Evolutionary conservation across 2,888 invertebrate species (phyloP).

Genomic region (Chloroclystis v-ata): DNA sequence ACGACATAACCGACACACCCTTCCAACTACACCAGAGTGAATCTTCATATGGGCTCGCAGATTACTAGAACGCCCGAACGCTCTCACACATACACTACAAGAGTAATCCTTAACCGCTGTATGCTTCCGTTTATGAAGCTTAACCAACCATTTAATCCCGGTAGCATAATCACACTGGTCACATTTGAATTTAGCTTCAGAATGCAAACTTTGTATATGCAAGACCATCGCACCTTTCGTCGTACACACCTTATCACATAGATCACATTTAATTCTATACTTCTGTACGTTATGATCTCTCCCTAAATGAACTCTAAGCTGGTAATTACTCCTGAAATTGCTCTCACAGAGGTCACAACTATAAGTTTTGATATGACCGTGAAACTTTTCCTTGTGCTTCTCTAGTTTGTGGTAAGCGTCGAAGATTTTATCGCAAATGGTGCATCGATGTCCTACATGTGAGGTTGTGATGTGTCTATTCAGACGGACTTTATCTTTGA

Average conservation of each 20-base stretch:
- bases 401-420: conserved; percentile 43
- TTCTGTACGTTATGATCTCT: conserved; percentile 61
- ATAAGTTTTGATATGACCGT: conserved; percentile 40
- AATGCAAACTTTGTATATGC: conserved; percentile 73
- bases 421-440: conserved; percentile 66
- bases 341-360: conserved; percentile 50
- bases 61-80: conserved; percentile 75
- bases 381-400: conserved; percentile 49
- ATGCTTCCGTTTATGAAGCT: conserved; percentile 69
- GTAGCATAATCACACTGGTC: conserved; percentile 58
- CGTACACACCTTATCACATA: conserved; percentile 61
- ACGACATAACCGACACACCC: conserved; percentile 54
- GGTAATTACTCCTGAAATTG: conserved; percentile 46
- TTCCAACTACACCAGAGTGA: conserved; percentile 51
- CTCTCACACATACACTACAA: conserved; percentile 76
- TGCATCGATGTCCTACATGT: conserved; percentile 48
- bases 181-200: conserved; percentile 48
- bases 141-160: conserved; percentile 54
- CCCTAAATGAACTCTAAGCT: conserved; percentile 60
- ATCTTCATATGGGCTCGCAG: conserved; percentile 59
- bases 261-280: conserved; percentile 54
- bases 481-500: conserved; percentile 46
- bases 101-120: conserved; percentile 66
- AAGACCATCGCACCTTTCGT: conserved; percentile 74
- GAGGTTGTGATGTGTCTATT: conserved; percentile 49